Base-by-base conservation (phyloP, 2,113 vertebrate genomes). In the Python bivittatus region DNA sequence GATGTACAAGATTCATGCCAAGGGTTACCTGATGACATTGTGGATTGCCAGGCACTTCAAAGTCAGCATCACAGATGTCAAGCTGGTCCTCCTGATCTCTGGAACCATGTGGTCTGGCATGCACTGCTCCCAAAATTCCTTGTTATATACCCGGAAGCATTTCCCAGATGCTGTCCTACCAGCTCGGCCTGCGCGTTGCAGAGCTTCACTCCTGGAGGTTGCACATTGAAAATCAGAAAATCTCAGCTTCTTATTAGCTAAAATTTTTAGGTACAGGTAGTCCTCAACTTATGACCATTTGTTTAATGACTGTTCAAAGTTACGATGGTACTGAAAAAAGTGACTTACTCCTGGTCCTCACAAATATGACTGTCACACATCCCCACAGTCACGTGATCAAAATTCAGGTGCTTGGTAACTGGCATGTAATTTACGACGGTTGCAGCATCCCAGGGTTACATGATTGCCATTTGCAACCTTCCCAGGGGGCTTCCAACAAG, bases 71-170 rank as follows among this genome's bases (percentile, higher is more conserved):
- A 99, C 99, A 33, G 98, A 97, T 0, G 99, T 99, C 95, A 99
- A 97, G 87, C 99, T 99, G 72, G 97, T 99, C 95, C 99, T 98
- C 96, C 98, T 98, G 96, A 99, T 99, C 97, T 99, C 99, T 1
- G 99, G 99, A 86, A 99, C 96, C 0, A 98, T 99, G 95, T 99
- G 99, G 12, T 99, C 98, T 0, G 98, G 98, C 99, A 99, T 99
- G 94, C 98, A 99, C 25, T 97, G 98, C 90, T 99, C 98, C 99
- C 99, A 99, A 97, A 99, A 99, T 48, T 99, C 98, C 90, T 97
- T 96, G 95, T 95, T 98, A 94, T 99, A 99, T 23, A 99, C 97
- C 8, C 98, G 95, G 94, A 98, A 99, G 95, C 99, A 99, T 60
- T 99, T 99, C 92, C 99, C 99, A 0, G 98, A 96, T 0, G 98